Percentiles rank a stretch among this genome's conserved stretches.
These are phyloP conservation scores for Troides oblongomaculatus DNA, from an alignment of 2,888 invertebrate species.

Conservation along the genomic window DNA sequence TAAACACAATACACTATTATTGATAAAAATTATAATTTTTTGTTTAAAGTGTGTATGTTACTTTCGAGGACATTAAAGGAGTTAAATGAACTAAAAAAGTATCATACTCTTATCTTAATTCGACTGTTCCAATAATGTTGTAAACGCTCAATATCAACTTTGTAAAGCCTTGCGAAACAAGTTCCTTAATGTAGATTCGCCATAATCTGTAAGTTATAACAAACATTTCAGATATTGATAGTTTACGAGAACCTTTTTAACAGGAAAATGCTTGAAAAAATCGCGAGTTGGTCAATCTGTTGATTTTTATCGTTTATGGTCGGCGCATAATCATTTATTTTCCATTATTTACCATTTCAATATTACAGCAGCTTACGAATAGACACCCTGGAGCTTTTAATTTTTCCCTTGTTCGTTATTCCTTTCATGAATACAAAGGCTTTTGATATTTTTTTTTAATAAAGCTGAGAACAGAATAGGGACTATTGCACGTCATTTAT, in stretches of 20 bases:
- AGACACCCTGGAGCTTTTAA: conserved; percentile 1
- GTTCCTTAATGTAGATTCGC: neutral
- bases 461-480: neutral
- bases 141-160: neutral
- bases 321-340: too few species aligned
- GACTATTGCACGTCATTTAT: neutral
- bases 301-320: neutral
- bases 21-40: neutral
- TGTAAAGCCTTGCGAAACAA: neutral
- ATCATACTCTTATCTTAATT: conserved; percentile 1
- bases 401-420: neutral
- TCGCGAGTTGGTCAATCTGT: neutral
- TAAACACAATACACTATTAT: too few species aligned
- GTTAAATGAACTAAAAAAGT: neutral
- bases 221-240: neutral
- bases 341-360: too few species aligned
- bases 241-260: neutral
- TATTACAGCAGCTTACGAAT: neutral
- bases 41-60: neutral
- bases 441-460: neutral
- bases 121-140: neutral
- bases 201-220: conserved; percentile 1
- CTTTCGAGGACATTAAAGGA: neutral
- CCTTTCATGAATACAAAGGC: neutral
- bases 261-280: neutral